These are phyloP conservation scores for Leistus spinibarbis DNA, from an alignment of 2,888 invertebrate genomes.

Conservation along the genomic window DNA sequence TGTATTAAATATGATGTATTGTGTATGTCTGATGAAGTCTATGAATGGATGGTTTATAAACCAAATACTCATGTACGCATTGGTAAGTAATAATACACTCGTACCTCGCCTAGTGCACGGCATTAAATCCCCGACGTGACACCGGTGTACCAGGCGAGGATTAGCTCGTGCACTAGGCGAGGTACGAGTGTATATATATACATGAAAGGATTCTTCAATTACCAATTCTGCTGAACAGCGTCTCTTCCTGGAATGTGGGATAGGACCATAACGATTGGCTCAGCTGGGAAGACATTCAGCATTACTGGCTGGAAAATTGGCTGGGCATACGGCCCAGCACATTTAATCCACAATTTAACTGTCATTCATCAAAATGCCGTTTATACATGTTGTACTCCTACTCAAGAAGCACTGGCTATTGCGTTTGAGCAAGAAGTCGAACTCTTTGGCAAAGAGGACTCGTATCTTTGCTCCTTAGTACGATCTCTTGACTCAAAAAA, in stretches of 20 bases:
- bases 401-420: slow-evolving; percentile 53
- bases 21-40: slow-evolving; percentile 91
- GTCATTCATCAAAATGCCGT: slow-evolving; percentile 70
- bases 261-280: slow-evolving; percentile 73
- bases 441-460: slow-evolving; percentile 51
- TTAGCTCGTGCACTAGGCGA: background rate
- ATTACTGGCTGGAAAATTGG: slow-evolving; percentile 75
- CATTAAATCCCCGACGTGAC: too few species aligned
- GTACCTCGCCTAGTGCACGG: too few species aligned
- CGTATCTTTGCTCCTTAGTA: slow-evolving; percentile 58
- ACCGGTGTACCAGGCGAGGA: too few species aligned
- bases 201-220: background rate
- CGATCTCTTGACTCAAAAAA: slow-evolving; percentile 53
- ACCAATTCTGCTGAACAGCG: slow-evolving; percentile 59
- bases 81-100: slow-evolving; percentile 64
- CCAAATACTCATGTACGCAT: slow-evolving; percentile 83
- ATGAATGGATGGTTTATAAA: slow-evolving; percentile 89
- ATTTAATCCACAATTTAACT: slow-evolving; percentile 63
- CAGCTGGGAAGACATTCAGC: slow-evolving; percentile 76
- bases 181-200: background rate
- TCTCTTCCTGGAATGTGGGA: slow-evolving; percentile 67
- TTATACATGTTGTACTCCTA: slow-evolving; percentile 68
- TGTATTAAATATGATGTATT: slow-evolving; percentile 87
- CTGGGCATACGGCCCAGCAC: slow-evolving; percentile 71
- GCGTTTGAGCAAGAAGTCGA: slow-evolving; percentile 50